Conservation (phyloP, 2,113 vertebrate genomes). For the Seriola aureovittata region DNA sequence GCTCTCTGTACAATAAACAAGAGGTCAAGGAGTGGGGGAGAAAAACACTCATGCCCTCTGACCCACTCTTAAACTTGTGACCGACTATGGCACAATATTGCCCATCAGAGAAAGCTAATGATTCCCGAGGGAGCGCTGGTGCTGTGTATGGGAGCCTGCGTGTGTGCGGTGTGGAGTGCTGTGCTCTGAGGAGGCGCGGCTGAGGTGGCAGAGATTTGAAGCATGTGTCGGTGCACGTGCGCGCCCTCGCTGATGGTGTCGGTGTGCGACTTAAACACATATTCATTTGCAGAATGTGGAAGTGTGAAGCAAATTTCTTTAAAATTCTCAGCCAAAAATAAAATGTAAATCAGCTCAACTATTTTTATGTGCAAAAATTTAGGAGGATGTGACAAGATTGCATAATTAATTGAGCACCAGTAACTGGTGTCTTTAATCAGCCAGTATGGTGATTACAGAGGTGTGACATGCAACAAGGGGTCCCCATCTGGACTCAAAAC, state of each 20-base stretch:
- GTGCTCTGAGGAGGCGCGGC: background rate
- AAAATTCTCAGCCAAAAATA: background rate
- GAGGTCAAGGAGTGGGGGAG: slow-evolving; percentile 21
- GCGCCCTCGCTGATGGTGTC: background rate
- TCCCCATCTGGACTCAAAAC: slow-evolving; percentile 40
- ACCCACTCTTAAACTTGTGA: slow-evolving; percentile 38
- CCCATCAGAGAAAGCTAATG: slow-evolving; percentile 32
- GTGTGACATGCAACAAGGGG: slow-evolving; percentile 26
- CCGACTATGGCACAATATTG: background rate
- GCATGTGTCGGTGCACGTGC: background rate
- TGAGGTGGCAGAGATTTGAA: background rate
- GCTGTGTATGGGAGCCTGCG: background rate
- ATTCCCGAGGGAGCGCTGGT: background rate
- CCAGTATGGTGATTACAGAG: slow-evolving; percentile 35
- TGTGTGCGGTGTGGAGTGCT: background rate
- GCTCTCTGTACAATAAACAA: slow-evolving; percentile 30
- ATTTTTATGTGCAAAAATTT: slow-evolving; percentile 30
- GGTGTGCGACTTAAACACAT: background rate
- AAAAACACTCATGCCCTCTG: slow-evolving; percentile 28
- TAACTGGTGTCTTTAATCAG: slow-evolving; percentile 55
- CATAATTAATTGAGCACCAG: slow-evolving; percentile 41
- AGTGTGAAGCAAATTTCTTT: background rate
- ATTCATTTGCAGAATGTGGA: background rate
- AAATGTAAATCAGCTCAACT: slow-evolving; percentile 24
- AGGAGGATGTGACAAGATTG: slow-evolving; percentile 36